Conservation (phyloP, 2,113 vertebrate genomes). For the Antechinus flavipes region DNA sequence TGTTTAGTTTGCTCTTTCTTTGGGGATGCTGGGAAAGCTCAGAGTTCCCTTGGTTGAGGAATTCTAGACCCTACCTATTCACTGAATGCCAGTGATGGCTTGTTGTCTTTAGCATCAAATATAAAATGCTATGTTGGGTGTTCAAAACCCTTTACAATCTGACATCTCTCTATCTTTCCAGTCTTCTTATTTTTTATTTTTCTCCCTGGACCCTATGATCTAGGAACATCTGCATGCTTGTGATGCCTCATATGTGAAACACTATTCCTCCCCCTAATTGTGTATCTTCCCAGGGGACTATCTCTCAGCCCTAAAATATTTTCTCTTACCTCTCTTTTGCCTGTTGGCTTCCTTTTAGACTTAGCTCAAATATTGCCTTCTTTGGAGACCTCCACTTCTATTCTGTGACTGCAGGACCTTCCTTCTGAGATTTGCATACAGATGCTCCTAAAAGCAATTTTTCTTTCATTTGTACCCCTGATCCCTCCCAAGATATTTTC, state of each 20-base stretch:
- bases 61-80: background rate
- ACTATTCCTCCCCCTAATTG: no score
- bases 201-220: background rate
- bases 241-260: background rate
- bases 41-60: no score
- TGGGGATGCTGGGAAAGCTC: no score
- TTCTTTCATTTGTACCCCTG: no score
- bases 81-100: background rate
- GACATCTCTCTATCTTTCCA: background rate
- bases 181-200: background rate
- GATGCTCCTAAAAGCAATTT: no score
- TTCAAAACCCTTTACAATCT: background rate
- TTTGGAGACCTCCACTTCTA: background rate
- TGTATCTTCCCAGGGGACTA: background rate
- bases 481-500: no score
- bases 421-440: background rate
- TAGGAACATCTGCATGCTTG: background rate
- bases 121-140: background rate
- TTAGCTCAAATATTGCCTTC: background rate
- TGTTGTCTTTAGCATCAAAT: background rate
- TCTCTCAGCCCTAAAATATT: background rate
- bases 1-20: no score
- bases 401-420: background rate
- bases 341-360: background rate
- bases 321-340: background rate